These are phyloP conservation scores for Poeciliopsis retropinna DNA, from an alignment of 2,113 vertebrate species.

Conservation along the genomic window DNA sequence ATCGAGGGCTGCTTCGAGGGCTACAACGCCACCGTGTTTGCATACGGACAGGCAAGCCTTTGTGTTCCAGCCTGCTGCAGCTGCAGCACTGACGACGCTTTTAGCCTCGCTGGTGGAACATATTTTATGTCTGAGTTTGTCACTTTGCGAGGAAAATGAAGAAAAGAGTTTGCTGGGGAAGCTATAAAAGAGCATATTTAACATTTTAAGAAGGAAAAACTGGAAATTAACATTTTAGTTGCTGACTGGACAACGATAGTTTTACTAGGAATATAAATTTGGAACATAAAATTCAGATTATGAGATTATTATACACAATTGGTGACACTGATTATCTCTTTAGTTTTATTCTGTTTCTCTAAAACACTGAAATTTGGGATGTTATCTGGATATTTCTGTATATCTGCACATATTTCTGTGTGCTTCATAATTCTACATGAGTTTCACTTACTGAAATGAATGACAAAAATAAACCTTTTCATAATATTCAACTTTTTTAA, in stretches of 20 bases:
- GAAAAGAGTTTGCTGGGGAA: neutral
- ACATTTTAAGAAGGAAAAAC: neutral
- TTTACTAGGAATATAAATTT: too few relatives aligned
- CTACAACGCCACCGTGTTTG: constrained; percentile 97
- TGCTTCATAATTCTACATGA: too few relatives aligned
- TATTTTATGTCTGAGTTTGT: neutral
- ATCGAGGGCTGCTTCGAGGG: constrained; percentile 98
- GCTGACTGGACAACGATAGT: neutral
- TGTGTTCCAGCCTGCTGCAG: constrained; percentile 9
- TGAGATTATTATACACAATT: neutral
- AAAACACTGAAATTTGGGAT: too few relatives aligned
- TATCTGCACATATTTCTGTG: too few relatives aligned
- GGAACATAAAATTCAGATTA: neutral
- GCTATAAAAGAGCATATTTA: neutral
- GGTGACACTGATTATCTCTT: neutral
- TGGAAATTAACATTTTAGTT: neutral
- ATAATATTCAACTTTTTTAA: too few relatives aligned
- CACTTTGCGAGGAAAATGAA: neutral
- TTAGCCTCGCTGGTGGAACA: neutral
- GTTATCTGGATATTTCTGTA: too few relatives aligned
- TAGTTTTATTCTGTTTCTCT: too few relatives aligned
- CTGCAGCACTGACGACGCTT: constrained; percentile 13
- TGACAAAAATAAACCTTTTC: too few relatives aligned
- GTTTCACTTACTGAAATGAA: too few relatives aligned
- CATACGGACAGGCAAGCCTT: constrained; percentile 92